A percentile compares a stretch with the other conserved stretches of the same genome.
Evolutionary conservation across 2,888 invertebrate genomes (phyloP).

Genomic region (Brachyopa scutellaris): DNA sequence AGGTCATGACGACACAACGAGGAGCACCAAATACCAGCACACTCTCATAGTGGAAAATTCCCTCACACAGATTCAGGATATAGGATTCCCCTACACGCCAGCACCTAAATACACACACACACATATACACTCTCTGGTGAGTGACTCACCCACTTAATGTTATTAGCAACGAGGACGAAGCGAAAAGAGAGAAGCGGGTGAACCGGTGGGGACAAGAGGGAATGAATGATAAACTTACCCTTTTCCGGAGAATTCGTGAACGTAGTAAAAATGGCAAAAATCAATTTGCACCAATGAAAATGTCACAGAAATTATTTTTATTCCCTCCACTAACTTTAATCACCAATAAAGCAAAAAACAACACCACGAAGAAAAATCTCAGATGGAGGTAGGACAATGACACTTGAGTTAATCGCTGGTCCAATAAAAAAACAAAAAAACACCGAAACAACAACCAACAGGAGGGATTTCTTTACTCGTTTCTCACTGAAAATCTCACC

Average conservation of each 20-base stretch:
- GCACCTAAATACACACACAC: slow-evolving; percentile 59
- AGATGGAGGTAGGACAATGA: slow-evolving; percentile 65
- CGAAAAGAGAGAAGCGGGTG: slow-evolving; percentile 1
- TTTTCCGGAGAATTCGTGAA: slow-evolving; percentile 64
- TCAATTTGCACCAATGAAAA: slow-evolving; percentile 64
- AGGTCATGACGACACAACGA: slow-evolving; percentile 81
- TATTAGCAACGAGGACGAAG: slow-evolving; percentile 63
- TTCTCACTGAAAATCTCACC: background rate
- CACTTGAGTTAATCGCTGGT: slow-evolving; percentile 64
- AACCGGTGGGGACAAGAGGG: background rate
- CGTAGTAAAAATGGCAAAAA: slow-evolving; percentile 68
- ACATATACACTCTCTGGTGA: slow-evolving; percentile 42
- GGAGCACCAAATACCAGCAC: slow-evolving; percentile 73
- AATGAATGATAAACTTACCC: slow-evolving; percentile 62
- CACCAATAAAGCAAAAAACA: slow-evolving; percentile 44
- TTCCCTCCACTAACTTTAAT: slow-evolving; percentile 30
- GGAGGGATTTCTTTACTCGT: background rate
- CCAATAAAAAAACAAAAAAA: slow-evolving; percentile 2
- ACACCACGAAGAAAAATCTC: slow-evolving; percentile 33
- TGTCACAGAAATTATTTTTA: slow-evolving; percentile 42
- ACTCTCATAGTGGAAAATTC: slow-evolving; percentile 64
- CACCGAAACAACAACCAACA: slow-evolving; percentile 15
- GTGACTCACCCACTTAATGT: slow-evolving; percentile 72
- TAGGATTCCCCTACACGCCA: slow-evolving; percentile 68
- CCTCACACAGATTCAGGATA: slow-evolving; percentile 56